phyloP scores from a whole-genome alignment of 2,113 vertebrate species.

The Puffinus mauretanicus region DNA sequence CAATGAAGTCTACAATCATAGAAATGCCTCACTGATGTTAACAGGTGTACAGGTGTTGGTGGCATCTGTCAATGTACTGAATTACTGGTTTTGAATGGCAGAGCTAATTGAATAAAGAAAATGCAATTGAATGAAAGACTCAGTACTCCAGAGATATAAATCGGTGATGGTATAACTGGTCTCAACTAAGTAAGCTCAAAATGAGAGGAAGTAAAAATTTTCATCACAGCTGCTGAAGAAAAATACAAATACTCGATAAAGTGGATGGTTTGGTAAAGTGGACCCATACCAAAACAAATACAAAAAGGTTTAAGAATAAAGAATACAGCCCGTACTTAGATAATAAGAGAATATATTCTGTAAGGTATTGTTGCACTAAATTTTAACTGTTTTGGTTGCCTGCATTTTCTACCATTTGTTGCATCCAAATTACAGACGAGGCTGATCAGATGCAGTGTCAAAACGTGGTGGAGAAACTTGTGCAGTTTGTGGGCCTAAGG shows the following conservation, averaged over 20 bases:
- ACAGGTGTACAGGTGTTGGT: background rate
- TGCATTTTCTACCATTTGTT: background rate
- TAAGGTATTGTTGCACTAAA: background rate
- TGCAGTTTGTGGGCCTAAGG: background rate
- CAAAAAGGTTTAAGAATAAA: background rate
- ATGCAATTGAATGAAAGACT: background rate
- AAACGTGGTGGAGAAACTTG: background rate
- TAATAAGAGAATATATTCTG: background rate
- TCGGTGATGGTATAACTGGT: background rate
- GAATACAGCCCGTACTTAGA: background rate
- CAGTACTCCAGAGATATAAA: background rate
- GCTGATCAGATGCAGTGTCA: background rate
- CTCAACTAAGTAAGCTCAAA: background rate
- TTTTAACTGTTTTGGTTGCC: background rate
- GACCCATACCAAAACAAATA: background rate
- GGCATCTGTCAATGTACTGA: background rate
- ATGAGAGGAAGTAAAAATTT: background rate
- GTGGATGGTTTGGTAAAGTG: background rate
- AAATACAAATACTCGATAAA: background rate
- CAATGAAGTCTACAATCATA: background rate
- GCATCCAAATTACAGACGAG: background rate
- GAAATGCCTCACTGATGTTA: background rate
- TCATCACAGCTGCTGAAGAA: background rate
- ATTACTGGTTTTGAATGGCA: background rate
- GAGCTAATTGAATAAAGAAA: conserved; percentile 12